These are phyloP conservation scores for Solen grandis DNA, from an alignment of 1,140 invertebrate genomes.

Conservation along the genomic window DNA sequence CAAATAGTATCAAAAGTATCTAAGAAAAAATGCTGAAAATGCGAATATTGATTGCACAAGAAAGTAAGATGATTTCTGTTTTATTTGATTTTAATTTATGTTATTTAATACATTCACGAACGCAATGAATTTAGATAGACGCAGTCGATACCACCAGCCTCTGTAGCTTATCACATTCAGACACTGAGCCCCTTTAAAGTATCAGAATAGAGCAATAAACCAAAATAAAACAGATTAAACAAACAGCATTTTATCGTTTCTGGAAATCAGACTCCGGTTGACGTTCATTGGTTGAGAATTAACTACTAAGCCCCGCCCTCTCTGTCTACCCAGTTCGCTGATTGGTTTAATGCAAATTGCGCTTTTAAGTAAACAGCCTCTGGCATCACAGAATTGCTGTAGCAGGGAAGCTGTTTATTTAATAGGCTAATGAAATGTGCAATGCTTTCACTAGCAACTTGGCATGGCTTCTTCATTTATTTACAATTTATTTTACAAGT, in stretches of 20 bases:
- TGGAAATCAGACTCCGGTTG: not conserved
- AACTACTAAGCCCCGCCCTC: slow-evolving; percentile 1
- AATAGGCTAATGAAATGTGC: slow-evolving; percentile 16
- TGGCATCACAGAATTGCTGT: slow-evolving; percentile 7
- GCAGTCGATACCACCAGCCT: too few species aligned
- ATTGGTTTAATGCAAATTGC: slow-evolving; percentile 38
- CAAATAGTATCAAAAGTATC: too few species aligned
- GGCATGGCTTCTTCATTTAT: slow-evolving; percentile 18
- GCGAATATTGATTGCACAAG: too few species aligned
- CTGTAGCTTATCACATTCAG: not conserved
- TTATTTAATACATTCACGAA: too few species aligned
- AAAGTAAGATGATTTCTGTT: too few species aligned
- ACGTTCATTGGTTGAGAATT: slow-evolving; percentile 5
- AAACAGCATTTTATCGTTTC: not conserved
- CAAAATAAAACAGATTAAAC: not conserved
- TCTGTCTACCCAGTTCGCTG: not conserved
- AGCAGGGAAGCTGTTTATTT: slow-evolving; percentile 9
- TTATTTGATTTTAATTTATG: too few species aligned
- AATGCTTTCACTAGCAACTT: slow-evolving; percentile 8
- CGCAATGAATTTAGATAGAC: too few species aligned
- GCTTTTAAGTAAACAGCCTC: not conserved
- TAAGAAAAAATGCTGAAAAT: too few species aligned
- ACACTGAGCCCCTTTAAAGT: not conserved
- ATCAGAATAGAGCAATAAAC: not conserved
- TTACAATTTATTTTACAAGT: slow-evolving; percentile 40